Evolutionary conservation across 2,888 invertebrate genomes (phyloP).

Genomic region (Dicyrtoma fusca): DNA sequence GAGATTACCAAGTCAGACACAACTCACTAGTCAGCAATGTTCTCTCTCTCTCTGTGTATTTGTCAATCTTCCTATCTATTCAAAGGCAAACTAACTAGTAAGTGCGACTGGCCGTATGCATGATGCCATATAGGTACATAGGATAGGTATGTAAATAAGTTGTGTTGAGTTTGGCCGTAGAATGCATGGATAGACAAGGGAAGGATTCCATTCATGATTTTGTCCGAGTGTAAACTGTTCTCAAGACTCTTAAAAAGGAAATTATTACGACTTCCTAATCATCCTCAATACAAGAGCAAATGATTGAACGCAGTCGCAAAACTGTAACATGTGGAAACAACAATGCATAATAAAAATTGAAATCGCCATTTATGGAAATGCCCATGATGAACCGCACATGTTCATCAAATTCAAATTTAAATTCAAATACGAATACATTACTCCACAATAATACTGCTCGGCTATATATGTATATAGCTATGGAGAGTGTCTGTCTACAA

Average conservation of each 20-base stretch:
- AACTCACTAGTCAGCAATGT: background rate
- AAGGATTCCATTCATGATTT: constrained; percentile 39
- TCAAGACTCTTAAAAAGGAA: constrained; percentile 54
- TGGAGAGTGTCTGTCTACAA: too few relatives aligned
- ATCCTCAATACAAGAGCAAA: constrained; percentile 48
- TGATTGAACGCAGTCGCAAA: constrained; percentile 34
- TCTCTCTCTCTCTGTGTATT: background rate
- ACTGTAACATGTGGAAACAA: constrained; percentile 35
- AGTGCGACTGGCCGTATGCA: too few relatives aligned
- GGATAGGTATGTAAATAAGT: too few relatives aligned
- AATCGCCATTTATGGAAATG: constrained; percentile 49
- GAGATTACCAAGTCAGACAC: too few relatives aligned
- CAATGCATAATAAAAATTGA: constrained; percentile 43
- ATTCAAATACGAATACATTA: background rate
- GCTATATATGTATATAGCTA: background rate
- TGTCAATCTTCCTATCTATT: background rate
- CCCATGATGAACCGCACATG: constrained; percentile 33
- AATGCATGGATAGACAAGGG: background rate
- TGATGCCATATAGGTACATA: too few relatives aligned
- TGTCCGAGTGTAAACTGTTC: constrained; percentile 37
- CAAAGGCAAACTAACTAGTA: too few relatives aligned
- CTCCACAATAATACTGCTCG: background rate
- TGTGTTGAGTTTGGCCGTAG: too few relatives aligned
- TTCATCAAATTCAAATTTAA: constrained; percentile 3
- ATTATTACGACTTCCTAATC: constrained; percentile 57